Evolutionary conservation across 2,888 invertebrate species (phyloP).

Genomic region (Caenorhabditis japonica): DNA sequence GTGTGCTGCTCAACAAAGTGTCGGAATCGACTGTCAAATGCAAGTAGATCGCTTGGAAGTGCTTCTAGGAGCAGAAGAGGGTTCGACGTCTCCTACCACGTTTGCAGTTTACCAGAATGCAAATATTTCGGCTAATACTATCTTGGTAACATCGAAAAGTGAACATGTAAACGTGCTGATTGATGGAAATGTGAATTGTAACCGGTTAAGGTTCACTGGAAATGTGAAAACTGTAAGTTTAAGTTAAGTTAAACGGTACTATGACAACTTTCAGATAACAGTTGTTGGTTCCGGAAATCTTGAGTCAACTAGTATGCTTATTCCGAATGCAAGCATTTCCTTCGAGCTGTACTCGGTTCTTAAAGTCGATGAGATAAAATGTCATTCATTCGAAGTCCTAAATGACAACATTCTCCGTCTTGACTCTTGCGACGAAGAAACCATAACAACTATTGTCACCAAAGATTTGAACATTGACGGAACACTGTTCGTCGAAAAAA

Average conservation of each 20-base stretch:
- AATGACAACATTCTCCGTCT: conserved; percentile 56
- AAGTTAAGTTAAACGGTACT: neutral
- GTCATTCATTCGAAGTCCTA: conserved; percentile 40
- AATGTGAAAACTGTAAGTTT: conserved; percentile 37
- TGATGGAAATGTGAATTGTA: conserved; percentile 50
- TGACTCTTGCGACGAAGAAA: conserved; percentile 43
- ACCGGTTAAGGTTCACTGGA: conserved; percentile 46
- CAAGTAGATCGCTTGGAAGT: conserved; percentile 61
- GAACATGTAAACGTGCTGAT: conserved; percentile 43
- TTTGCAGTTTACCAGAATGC: conserved; percentile 42
- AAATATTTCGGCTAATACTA: conserved; percentile 41
- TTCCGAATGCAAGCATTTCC: conserved; percentile 25
- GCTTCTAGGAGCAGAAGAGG: conserved; percentile 23
- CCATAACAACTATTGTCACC: conserved; percentile 48
- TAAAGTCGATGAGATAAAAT: conserved; percentile 47
- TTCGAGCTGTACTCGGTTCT: conserved; percentile 55
- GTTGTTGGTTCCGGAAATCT: conserved; percentile 36
- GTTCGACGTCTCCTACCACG: conserved; percentile 1
- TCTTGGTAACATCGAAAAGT: conserved; percentile 42
- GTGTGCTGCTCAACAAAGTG: conserved; percentile 60
- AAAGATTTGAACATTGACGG: conserved; percentile 56
- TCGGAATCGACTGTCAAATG: conserved; percentile 59
- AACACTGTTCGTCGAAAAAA: conserved; percentile 56
- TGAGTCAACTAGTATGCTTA: conserved; percentile 24
- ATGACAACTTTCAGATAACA: conserved; percentile 18